Evolutionary conservation across 2,888 invertebrate genomes (phyloP).

Genomic region (Gortyna flavago): DNA sequence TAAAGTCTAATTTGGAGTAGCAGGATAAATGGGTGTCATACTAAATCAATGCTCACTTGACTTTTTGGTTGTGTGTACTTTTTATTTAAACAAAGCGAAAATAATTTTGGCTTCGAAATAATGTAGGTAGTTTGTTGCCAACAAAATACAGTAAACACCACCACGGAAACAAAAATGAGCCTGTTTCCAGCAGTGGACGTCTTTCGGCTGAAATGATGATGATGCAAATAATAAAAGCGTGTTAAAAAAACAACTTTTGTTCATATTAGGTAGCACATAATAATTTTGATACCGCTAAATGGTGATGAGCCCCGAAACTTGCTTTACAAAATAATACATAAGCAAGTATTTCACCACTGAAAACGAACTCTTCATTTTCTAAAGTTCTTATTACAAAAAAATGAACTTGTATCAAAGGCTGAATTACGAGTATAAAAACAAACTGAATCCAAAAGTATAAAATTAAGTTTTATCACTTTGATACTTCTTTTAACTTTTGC

Average conservation of each 20-base stretch:
- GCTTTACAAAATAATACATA: neutral
- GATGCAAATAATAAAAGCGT: too few species aligned
- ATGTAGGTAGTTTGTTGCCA: too few species aligned
- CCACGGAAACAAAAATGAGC: too few species aligned
- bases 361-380: neutral
- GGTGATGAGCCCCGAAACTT: neutral
- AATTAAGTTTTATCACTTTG: slow-evolving; percentile 37
- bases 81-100: too few species aligned
- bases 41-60: neutral
- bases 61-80: neutral
- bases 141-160: too few species aligned
- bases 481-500: slow-evolving; percentile 38
- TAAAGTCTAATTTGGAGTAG: neutral
- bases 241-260: too few species aligned
- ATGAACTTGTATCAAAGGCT: slow-evolving; percentile 42
- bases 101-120: too few species aligned
- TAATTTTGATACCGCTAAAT: too few species aligned
- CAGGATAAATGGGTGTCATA: neutral
- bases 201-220: too few species aligned
- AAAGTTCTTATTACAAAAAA: slow-evolving; percentile 4
- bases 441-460: slow-evolving; percentile 44
- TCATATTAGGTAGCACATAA: too few species aligned
- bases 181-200: too few species aligned
- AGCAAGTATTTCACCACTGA: neutral
- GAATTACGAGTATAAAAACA: slow-evolving; percentile 33